Conservation (phyloP, 2,113 vertebrate species). For the Dicentrarchus labrax region DNA sequence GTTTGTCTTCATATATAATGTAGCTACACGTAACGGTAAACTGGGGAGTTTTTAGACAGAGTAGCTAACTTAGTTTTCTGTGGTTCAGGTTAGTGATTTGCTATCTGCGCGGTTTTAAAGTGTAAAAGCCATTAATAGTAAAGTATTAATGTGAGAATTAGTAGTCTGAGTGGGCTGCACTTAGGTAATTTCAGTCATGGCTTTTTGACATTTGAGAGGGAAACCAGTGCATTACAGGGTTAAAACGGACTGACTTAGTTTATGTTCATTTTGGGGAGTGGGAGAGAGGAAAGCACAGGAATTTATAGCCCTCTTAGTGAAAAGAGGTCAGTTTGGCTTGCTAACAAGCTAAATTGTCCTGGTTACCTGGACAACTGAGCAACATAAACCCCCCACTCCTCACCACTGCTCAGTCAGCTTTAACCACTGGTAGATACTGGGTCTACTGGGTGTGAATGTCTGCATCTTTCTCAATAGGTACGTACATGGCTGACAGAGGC, state of each 20-base stretch:
- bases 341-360: conserved; percentile 42
- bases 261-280: neutral
- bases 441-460: conserved; percentile 28
- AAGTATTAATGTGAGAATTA: neutral
- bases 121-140: neutral
- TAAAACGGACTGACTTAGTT: neutral
- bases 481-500: conserved; percentile 67
- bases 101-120: neutral
- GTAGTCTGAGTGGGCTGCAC: no score
- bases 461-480: conserved; percentile 24
- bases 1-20: neutral
- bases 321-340: conserved; percentile 43
- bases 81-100: neutral
- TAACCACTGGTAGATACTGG: conserved; percentile 8
- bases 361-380: conserved; percentile 74
- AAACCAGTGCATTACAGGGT: neutral
- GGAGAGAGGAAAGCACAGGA: neutral
- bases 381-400: conserved; percentile 59
- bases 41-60: neutral
- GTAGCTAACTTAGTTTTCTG: neutral
- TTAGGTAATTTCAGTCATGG: no score
- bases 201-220: neutral
- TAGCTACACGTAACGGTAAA: neutral
- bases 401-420: conserved; percentile 1
- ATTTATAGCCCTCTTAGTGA: conserved; percentile 45